Conservation (phyloP, 2,797 vertebrate species). For the Urophycis tenuis region DNA sequence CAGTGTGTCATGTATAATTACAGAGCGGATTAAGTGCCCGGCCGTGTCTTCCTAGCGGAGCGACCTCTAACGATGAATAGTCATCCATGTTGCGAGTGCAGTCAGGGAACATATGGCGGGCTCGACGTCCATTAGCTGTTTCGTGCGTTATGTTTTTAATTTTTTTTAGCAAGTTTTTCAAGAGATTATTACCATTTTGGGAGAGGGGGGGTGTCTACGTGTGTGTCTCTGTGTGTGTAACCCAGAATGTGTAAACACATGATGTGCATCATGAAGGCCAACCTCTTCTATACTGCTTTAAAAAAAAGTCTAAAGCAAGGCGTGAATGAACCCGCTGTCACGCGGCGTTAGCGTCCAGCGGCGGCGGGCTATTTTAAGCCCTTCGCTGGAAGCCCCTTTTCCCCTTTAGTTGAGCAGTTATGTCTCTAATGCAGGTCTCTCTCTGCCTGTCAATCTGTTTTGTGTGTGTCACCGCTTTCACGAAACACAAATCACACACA, state of each 20-base stretch:
- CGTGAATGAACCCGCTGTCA: neutral
- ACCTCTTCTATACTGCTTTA: no score
- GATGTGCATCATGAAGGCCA: no score
- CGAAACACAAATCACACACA: no score
- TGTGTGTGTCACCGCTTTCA: neutral
- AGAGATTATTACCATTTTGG: no score
- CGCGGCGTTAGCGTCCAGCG: neutral
- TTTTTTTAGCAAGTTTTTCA: no score
- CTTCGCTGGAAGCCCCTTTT: constrained; percentile 38
- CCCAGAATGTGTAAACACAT: neutral
- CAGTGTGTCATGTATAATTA: neutral
- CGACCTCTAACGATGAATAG: neutral
- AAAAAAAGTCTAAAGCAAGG: neutral
- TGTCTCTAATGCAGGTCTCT: constrained; percentile 55
- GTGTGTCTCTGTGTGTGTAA: neutral
- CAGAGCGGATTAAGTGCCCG: neutral
- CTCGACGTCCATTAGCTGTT: no score
- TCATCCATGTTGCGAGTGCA: neutral
- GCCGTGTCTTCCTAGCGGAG: neutral
- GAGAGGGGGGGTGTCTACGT: no score
- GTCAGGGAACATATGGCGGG: neutral
- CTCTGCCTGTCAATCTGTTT: constrained; percentile 33
- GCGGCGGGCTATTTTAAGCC: constrained; percentile 38
- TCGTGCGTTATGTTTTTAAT: no score
- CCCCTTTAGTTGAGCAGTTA: constrained; percentile 45